Evolutionary conservation across 2,888 invertebrate genomes (phyloP).

Genomic region (Chrysotoxum bicinctum): DNA sequence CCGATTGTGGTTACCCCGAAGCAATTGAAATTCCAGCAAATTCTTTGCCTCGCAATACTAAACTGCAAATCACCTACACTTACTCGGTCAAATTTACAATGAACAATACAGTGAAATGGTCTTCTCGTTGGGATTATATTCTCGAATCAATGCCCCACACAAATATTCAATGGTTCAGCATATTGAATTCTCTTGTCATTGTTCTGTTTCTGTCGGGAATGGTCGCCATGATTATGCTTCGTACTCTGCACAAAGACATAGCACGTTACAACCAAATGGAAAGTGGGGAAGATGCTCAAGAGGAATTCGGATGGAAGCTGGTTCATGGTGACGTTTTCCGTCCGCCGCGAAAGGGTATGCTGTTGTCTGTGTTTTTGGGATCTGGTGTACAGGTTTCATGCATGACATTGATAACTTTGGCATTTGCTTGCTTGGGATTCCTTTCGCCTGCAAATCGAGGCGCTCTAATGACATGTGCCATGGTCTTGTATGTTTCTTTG

Average conservation of each 20-base stretch:
- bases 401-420: conserved; percentile 97
- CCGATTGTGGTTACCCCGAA: conserved; percentile 83
- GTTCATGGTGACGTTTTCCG: conserved; percentile 99
- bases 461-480: conserved; percentile 98
- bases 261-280: conserved; percentile 98
- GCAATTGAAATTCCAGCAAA: conserved; percentile 88
- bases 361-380: conserved; percentile 97
- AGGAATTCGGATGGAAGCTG: conserved; percentile 94
- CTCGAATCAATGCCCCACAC: conserved; percentile 99
- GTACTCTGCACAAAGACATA: conserved; percentile 98
- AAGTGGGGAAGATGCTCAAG: conserved; percentile 94
- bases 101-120: conserved; percentile 96
- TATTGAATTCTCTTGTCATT: conserved; percentile 98
- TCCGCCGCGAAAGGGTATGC: conserved; percentile 97
- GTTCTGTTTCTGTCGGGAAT: conserved; percentile 98
- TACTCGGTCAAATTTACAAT: conserved; percentile 92
- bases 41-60: conserved; percentile 82
- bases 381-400: conserved; percentile 97
- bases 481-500: conserved; percentile 97
- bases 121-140: conserved; percentile 99
- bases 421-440: conserved; percentile 99
- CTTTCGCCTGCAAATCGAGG: conserved; percentile 99
- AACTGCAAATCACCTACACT: conserved; percentile 89
- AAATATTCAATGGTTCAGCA: conserved; percentile 99
- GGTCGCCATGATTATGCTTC: conserved; percentile 99